These are phyloP conservation scores for Cotesia glomerata DNA, from an alignment of 1,140 invertebrate genomes.

Conservation along the genomic window DNA sequence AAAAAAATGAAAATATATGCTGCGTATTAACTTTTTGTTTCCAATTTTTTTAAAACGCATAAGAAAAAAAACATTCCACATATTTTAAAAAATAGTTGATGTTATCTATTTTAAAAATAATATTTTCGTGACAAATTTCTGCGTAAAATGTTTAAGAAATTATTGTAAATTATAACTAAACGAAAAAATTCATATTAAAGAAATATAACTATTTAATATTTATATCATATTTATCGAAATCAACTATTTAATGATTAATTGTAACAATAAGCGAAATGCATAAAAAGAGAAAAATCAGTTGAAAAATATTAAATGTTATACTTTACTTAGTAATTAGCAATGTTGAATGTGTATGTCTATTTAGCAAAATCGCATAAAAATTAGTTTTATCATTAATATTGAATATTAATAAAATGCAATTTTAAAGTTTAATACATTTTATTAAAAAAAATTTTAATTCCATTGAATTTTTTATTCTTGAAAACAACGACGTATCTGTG, in stretches of 20 bases:
- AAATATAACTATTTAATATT: background rate
- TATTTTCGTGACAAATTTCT: background rate
- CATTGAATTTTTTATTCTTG: constrained; percentile 33
- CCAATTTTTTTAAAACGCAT: no score
- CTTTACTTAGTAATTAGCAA: no score
- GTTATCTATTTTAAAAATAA: background rate
- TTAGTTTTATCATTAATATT: background rate
- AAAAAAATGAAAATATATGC: no score
- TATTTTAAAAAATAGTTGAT: background rate
- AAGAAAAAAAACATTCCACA: background rate
- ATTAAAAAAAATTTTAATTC: background rate
- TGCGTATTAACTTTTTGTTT: no score
- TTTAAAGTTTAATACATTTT: background rate
- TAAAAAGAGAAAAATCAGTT: no score
- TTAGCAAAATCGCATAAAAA: background rate
- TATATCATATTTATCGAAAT: background rate
- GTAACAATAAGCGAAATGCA: no score
- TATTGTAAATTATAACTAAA: background rate
- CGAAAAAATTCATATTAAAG: background rate
- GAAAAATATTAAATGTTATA: no score
- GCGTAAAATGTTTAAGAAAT: background rate
- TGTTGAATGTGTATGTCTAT: no score
- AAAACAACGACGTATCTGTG: constrained; percentile 54
- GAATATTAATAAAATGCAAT: background rate
- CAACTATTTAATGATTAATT: no score